A percentile compares a stretch with the other conserved stretches of the same genome.
Evolutionary conservation across 2,797 vertebrate species (phyloP).

Genomic region (Mormyrus proboscirostris): DNA sequence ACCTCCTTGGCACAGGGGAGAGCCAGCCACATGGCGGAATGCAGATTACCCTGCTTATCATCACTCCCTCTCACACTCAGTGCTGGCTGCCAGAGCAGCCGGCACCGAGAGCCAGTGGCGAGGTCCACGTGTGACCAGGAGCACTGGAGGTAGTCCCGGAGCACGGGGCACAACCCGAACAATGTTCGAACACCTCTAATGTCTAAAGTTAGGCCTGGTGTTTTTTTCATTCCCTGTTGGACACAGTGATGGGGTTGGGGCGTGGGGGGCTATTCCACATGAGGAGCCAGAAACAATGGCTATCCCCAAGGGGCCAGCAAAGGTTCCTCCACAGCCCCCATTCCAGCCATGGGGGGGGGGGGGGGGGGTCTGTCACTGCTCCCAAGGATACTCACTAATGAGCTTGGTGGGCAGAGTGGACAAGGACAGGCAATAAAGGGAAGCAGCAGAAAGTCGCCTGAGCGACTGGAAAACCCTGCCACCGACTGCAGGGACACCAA

Average conservation of each 20-base stretch:
- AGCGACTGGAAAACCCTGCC: background rate
- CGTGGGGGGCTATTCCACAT: background rate
- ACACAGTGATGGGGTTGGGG: background rate
- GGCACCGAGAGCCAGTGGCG: background rate
- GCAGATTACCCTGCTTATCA: slow-evolving; percentile 13
- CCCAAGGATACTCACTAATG: background rate
- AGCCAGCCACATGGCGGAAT: background rate
- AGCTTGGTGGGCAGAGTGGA: background rate
- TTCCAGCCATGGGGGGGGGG: background rate
- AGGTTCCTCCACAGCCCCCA: background rate
- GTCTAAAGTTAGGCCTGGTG: background rate
- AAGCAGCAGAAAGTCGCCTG: background rate
- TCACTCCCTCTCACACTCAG: background rate
- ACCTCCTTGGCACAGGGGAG: background rate
- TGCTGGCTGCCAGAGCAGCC: background rate
- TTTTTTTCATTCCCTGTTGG: background rate
- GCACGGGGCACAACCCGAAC: background rate
- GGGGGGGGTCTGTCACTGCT: background rate
- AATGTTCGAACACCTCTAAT: background rate
- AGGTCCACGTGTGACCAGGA: background rate
- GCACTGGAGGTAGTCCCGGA: background rate
- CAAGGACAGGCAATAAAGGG: background rate
- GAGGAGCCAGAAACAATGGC: background rate
- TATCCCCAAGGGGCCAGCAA: background rate
- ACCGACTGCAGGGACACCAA: background rate